A percentile compares a stretch with the other conserved stretches of the same genome.
phyloP scores from a whole-genome alignment of 1,140 invertebrate genomes.

The Yoshiicerus persimilis region DNA sequence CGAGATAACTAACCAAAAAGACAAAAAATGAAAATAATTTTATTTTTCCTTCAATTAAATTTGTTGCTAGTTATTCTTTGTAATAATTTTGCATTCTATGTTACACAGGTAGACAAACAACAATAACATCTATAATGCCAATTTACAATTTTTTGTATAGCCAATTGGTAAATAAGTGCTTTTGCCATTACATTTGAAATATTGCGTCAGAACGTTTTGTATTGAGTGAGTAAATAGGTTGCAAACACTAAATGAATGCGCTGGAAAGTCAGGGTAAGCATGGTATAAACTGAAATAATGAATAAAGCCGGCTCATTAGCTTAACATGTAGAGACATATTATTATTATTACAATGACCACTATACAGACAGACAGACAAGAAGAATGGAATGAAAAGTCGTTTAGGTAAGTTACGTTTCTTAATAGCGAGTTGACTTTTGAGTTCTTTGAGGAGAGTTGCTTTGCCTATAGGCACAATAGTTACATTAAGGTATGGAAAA shows the following conservation, averaged over 20 bases:
- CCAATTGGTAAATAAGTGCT: not conserved
- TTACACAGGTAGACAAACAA: too few species aligned
- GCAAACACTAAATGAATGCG: not conserved
- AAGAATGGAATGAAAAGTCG: conserved; percentile 1
- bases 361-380: not conserved
- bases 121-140: too few species aligned
- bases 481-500: too few species aligned
- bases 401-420: not conserved
- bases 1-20: not conserved
- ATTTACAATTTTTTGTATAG: not conserved
- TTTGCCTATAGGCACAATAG: not conserved
- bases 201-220: not conserved
- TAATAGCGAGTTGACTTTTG: not conserved
- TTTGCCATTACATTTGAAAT: not conserved
- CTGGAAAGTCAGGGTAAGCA: not conserved
- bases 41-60: not conserved
- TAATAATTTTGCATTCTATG: not conserved
- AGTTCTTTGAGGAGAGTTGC: conserved; percentile 4
- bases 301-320: conserved; percentile 18
- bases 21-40: not conserved
- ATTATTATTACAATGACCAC: conserved; percentile 6
- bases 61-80: not conserved
- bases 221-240: not conserved
- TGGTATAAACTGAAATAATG: conserved; percentile 4
- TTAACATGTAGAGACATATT: conserved; percentile 6